These are phyloP conservation scores for Acanthurus lineatus DNA, from an alignment of 2,797 vertebrate species.

Conservation along the genomic window DNA sequence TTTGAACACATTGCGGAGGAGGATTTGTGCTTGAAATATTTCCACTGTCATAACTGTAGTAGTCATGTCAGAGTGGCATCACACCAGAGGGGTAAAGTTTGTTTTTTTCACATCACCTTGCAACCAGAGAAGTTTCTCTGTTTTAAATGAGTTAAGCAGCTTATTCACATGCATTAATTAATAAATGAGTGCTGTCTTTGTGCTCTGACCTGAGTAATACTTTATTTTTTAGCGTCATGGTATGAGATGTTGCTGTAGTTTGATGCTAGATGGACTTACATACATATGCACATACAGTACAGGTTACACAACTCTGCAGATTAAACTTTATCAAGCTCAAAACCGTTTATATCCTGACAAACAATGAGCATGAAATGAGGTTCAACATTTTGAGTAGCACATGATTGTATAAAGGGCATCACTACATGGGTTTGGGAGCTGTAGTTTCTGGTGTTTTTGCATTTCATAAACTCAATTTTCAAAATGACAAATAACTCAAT, in stretches of 20 bases:
- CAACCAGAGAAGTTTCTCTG: background rate
- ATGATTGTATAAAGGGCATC: too few species aligned
- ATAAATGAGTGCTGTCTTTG: background rate
- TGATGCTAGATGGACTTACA: background rate
- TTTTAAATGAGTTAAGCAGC: background rate
- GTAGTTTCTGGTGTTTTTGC: background rate
- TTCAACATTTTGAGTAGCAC: too few species aligned
- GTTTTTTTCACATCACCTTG: background rate
- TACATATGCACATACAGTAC: background rate
- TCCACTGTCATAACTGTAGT: background rate
- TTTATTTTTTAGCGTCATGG: background rate
- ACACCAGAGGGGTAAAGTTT: background rate
- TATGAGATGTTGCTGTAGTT: background rate
- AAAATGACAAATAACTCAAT: background rate
- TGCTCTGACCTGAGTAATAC: too few species aligned
- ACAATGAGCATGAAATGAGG: too few species aligned
- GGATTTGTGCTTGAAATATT: conserved; percentile 9
- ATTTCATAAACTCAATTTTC: background rate
- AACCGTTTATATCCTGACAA: background rate
- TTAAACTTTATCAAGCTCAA: background rate
- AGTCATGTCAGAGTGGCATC: background rate
- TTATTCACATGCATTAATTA: background rate
- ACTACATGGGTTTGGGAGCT: too few species aligned
- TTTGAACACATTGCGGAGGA: conserved; percentile 9
- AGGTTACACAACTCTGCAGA: background rate